These are phyloP conservation scores for Galaxias olidus DNA, from an alignment of 2,797 vertebrate species.

Conservation along the genomic window DNA sequence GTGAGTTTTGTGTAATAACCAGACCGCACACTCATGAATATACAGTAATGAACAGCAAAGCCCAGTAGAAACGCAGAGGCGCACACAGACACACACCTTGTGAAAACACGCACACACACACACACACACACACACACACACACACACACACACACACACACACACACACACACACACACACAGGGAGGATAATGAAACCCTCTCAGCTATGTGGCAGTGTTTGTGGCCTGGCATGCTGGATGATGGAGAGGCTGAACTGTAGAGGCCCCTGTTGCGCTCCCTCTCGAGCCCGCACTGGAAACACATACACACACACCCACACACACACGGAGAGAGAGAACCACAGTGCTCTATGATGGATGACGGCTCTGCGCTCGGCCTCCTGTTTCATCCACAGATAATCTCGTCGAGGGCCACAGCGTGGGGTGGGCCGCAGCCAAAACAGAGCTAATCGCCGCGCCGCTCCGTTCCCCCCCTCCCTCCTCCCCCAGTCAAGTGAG, in stretches of 20 bases:
- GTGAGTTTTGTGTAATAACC: not conserved
- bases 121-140: constrained; percentile 11
- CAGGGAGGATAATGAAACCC: constrained; percentile 69
- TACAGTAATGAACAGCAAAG: constrained; percentile 69
- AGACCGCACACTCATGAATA: constrained; percentile 55
- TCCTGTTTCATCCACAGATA: constrained; percentile 72
- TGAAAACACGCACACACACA: constrained; percentile 14
- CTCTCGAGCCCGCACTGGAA: constrained; percentile 47
- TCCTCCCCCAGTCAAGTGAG: constrained; percentile 38
- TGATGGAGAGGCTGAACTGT: constrained; percentile 74
- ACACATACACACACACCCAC: constrained; percentile 20
- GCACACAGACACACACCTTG: not conserved
- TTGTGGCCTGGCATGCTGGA: constrained; percentile 59
- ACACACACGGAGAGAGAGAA: constrained; percentile 26
- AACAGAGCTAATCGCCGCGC: constrained; percentile 73
- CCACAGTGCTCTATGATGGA: constrained; percentile 77
- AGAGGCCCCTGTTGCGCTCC: constrained; percentile 54
- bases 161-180: constrained; percentile 20
- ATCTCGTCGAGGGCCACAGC: constrained; percentile 72
- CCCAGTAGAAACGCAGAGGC: constrained; percentile 25
- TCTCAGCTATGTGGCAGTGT: constrained; percentile 68
- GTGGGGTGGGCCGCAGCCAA: constrained; percentile 52
- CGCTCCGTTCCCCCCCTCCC: constrained; percentile 58
- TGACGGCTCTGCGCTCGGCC: constrained; percentile 68
- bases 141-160: constrained; percentile 38